phyloP scores from a whole-genome alignment of 2,797 vertebrate species.

The Sarcophilus harrisii region DNA sequence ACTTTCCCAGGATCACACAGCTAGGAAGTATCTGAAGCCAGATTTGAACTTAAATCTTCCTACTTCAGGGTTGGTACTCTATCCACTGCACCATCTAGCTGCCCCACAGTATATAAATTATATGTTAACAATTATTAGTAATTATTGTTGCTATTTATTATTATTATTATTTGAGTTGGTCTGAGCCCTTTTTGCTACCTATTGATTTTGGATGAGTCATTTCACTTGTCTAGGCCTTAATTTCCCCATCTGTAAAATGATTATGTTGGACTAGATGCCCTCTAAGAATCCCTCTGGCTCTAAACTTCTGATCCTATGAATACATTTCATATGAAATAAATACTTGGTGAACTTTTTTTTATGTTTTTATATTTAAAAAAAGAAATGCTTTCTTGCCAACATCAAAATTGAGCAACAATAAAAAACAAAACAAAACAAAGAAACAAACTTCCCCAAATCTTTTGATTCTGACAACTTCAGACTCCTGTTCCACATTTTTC shows the following conservation, averaged over 20 bases:
- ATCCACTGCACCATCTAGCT: too few species aligned
- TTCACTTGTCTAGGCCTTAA: neutral
- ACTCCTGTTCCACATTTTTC: neutral
- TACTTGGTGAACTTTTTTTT: neutral
- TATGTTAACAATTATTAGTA: too few species aligned
- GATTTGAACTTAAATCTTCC: too few species aligned
- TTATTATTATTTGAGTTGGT: neutral
- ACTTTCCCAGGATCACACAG: too few species aligned
- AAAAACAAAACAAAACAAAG: neutral
- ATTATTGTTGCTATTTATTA: neutral
- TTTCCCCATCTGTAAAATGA: neutral
- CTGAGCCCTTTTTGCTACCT: neutral
- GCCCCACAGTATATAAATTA: too few species aligned
- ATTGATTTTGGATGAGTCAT: neutral
- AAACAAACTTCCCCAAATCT: neutral
- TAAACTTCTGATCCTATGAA: neutral
- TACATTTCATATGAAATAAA: neutral
- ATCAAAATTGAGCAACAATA: neutral
- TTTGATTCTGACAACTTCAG: neutral
- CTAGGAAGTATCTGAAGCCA: too few species aligned
- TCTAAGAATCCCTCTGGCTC: neutral
- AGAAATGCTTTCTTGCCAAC: neutral
- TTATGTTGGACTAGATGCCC: neutral
- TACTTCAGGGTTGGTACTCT: too few species aligned
- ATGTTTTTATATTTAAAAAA: neutral